Conservation (phyloP, 2,797 vertebrate genomes). For the Pseudochirops corinnae region DNA sequence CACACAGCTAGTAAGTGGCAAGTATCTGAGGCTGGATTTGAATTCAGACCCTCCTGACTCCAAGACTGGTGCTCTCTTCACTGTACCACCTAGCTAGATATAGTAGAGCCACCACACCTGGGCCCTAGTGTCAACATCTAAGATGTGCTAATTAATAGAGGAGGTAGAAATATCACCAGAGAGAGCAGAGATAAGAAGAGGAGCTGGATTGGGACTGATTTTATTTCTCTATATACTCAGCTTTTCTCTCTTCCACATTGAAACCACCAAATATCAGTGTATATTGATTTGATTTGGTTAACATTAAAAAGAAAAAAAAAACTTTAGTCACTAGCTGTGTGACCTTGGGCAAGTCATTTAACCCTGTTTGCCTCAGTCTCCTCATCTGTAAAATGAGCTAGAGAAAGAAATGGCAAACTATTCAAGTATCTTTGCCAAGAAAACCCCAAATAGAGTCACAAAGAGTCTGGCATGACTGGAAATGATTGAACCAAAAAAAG, state of each 20-base stretch:
- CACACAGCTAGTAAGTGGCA: too few species aligned
- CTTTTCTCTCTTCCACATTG: neutral
- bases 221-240: neutral
- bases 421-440: neutral
- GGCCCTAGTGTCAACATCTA: too few species aligned
- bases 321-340: neutral
- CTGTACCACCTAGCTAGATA: too few species aligned
- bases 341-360: neutral
- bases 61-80: too few species aligned
- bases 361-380: neutral
- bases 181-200: too few species aligned
- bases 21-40: too few species aligned
- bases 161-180: too few species aligned
- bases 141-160: too few species aligned
- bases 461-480: neutral
- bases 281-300: neutral
- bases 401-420: neutral
- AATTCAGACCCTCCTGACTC: too few species aligned
- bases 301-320: neutral
- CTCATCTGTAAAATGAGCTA: neutral
- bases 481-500: neutral
- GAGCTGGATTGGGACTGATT: neutral
- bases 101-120: too few species aligned
- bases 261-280: neutral
- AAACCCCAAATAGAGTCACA: neutral